phyloP scores from a whole-genome alignment of 2,113 vertebrate genomes.

The Mungos mungo region DNA sequence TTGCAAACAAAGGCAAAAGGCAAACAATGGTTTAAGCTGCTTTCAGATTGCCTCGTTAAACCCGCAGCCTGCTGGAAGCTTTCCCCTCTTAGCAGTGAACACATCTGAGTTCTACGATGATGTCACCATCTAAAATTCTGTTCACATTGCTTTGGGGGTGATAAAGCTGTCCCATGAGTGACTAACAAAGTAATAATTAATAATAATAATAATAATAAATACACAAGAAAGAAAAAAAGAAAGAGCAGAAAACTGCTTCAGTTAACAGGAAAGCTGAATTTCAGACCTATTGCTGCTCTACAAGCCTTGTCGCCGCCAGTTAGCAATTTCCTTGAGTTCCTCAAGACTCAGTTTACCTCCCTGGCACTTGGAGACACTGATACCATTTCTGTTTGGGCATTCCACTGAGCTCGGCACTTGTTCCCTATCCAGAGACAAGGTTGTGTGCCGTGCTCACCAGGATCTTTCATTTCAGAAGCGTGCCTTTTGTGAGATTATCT shows the following conservation, averaged over 20 bases:
- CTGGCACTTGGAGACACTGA: background rate
- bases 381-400: background rate
- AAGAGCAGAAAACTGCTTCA: background rate
- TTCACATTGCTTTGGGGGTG: background rate
- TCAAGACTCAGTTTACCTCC: background rate
- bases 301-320: background rate
- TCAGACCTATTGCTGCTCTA: background rate
- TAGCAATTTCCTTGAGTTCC: too few species aligned
- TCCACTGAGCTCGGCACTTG: background rate
- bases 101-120: background rate
- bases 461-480: background rate
- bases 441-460: rapidly evolving
- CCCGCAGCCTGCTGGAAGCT: background rate
- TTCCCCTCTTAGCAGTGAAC: background rate
- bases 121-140: background rate
- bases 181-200: background rate
- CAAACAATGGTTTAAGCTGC: constrained; percentile 37
- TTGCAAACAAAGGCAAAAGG: constrained; percentile 64
- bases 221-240: background rate
- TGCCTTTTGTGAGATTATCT: background rate
- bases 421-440: rapidly evolving
- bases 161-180: background rate
- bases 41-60: constrained; percentile 51
- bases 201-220: background rate
- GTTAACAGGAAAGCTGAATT: background rate